These are phyloP conservation scores for Philereme transversata DNA, from an alignment of 2,888 invertebrate species.

Conservation along the genomic window DNA sequence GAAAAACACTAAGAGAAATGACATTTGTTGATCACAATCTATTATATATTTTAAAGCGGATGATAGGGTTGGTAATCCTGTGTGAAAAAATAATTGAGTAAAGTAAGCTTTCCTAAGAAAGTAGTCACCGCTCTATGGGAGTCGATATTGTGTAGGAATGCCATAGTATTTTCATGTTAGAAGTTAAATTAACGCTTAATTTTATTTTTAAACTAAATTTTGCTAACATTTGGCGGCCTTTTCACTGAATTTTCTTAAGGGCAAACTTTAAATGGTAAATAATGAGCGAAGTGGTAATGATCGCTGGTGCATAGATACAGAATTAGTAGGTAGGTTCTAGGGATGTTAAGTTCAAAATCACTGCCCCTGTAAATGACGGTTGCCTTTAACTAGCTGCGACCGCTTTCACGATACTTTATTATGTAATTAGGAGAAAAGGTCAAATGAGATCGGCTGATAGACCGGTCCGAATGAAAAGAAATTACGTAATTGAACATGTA, in stretches of 20 bases:
- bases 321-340: too few relatives aligned
- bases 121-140: too few relatives aligned
- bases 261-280: too few relatives aligned
- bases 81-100: background rate
- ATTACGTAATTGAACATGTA: constrained; percentile 11
- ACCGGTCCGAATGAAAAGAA: constrained; percentile 2
- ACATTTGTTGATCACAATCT: constrained; percentile 1
- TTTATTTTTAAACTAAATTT: too few relatives aligned
- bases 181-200: too few relatives aligned
- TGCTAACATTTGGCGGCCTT: too few relatives aligned
- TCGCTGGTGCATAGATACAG: too few relatives aligned
- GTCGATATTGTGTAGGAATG: too few relatives aligned
- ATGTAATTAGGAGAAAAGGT: constrained; percentile 8
- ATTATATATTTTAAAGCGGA: background rate
- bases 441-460: background rate
- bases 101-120: background rate
- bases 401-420: constrained; percentile 4
- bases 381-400: background rate
- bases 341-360: too few relatives aligned
- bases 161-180: too few relatives aligned
- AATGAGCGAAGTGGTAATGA: too few relatives aligned
- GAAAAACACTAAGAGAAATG: background rate
- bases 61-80: constrained; percentile 4
- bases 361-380: background rate
- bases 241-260: too few relatives aligned